Conservation (phyloP, 2,113 vertebrate species). For the Haemorhous mexicanus region DNA sequence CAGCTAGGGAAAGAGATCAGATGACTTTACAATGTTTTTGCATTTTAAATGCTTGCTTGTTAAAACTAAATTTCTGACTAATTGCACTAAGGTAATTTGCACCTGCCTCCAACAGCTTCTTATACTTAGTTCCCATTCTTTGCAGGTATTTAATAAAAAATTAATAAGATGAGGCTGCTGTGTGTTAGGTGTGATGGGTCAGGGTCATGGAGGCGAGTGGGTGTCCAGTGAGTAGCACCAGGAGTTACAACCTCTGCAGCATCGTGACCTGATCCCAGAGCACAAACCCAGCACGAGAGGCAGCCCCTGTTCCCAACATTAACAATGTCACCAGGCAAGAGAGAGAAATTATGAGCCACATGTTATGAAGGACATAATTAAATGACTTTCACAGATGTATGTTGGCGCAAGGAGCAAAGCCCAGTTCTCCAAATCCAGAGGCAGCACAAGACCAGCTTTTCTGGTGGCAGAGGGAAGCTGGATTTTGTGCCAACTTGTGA, state of each 20-base stretch:
- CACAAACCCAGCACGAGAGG: fast-evolving
- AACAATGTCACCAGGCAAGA: not conserved
- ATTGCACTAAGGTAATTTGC: not conserved
- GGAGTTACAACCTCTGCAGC: not conserved
- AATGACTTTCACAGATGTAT: not conserved
- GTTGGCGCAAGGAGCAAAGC: not conserved
- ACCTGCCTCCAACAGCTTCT: not conserved
- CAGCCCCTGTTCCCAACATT: not conserved
- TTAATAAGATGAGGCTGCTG: not conserved
- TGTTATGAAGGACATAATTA: not conserved
- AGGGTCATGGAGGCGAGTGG: not conserved
- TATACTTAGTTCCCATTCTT: not conserved
- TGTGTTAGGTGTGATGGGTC: not conserved
- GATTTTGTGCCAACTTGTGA: not conserved
- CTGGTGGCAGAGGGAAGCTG: not conserved
- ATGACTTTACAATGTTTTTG: not conserved
- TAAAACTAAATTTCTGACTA: not conserved
- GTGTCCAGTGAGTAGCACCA: not conserved
- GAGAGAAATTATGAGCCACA: fast-evolving
- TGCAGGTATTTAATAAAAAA: not conserved
- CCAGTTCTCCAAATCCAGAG: not conserved
- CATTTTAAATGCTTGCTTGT: not conserved
- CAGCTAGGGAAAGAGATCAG: not conserved
- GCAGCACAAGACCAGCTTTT: not conserved
- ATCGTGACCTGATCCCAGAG: not conserved